phyloP scores from a whole-genome alignment of 1,140 invertebrate genomes.

The Anadara kagoshimensis region DNA sequence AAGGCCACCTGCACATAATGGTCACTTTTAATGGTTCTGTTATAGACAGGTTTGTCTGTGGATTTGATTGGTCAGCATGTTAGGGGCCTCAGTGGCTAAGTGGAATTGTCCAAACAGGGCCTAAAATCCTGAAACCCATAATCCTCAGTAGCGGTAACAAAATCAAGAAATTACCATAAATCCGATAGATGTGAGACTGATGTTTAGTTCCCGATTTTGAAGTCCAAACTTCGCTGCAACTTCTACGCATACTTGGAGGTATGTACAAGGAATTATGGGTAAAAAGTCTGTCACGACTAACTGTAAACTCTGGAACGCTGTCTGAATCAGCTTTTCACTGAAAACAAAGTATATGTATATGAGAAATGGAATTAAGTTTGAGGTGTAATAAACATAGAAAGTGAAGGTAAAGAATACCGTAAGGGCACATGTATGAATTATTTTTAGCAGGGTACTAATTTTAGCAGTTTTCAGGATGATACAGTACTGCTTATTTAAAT shows the following conservation, averaged over 20 bases:
- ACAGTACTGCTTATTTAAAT: too few species aligned
- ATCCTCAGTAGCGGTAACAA: not conserved
- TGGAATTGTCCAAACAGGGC: not conserved
- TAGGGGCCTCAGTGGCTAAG: too few species aligned
- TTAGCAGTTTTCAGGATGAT: too few species aligned
- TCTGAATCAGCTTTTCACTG: slow-evolving; percentile 91
- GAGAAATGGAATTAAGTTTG: too few species aligned
- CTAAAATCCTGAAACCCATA: not conserved
- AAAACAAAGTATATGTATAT: slow-evolving; percentile 30
- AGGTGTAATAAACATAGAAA: too few species aligned
- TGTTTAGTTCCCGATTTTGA: slow-evolving; percentile 97
- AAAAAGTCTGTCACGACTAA: slow-evolving; percentile 97
- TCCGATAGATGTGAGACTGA: slow-evolving; percentile 97
- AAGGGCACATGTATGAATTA: too few species aligned
- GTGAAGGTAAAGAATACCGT: too few species aligned
- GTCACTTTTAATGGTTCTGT: too few species aligned
- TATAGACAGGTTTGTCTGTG: too few species aligned
- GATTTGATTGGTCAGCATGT: too few species aligned
- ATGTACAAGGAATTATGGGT: slow-evolving; percentile 88
- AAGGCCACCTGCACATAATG: too few species aligned
- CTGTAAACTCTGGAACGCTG: slow-evolving; percentile 97
- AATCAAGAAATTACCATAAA: slow-evolving; percentile 83
- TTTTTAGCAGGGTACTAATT: too few species aligned
- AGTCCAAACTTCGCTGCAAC: slow-evolving; percentile 96
- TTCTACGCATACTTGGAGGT: slow-evolving; percentile 92